Evolutionary conservation across 1,140 invertebrate species (phyloP), one percentile per base, ranked within the genome.

Genomic region (Lordiphosa collinella): DNA sequence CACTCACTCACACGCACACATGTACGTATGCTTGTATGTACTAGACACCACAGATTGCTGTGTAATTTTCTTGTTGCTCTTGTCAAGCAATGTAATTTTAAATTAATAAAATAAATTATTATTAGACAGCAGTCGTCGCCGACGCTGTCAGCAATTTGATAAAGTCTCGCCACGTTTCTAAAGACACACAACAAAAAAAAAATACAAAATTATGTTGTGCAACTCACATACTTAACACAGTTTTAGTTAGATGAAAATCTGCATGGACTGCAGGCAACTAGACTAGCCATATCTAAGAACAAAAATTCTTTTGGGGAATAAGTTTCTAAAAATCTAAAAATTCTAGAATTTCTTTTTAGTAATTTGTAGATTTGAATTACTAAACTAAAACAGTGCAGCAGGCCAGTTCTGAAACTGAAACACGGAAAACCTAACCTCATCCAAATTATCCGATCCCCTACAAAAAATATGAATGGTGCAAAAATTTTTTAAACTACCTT

Each of bases 21-120:
- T 22, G 22, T 22, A 7, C 7, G 14, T 12, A 38, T 32, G 18
- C 46, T 31, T 32, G 14, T 18, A 16, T 14, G 6, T 16, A 18
- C 34, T 25, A 54, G 11, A 14, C 51, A 60, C 63, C 49, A 40
- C 36, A 61, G 64, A 74, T 79, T 79, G 68, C 68, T 79, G 37
- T 69, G 50, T 63, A 80, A 76, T 80, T 80, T 82, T 67, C 75
- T 76, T 54, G 78, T 54, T 78, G 78, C 78, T 72, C 62, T 72
- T 84, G 71, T 72, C 71, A 69, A 34, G 53, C 57, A 57, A 60
- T 76, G 71, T 57, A 71, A 72, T 84, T 80, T 80, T 66, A 80
- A 80, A 82, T 82, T 82, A 82, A 84, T 82, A 69, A 82, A 82
- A 82, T 82, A 84, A 82, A 82, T 84, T 84, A 80, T 82, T 75